A percentile compares a stretch with the other conserved stretches of the same genome.
Evolutionary conservation across 2,113 vertebrate genomes (phyloP).

Genomic region (Zapus hudsonius): DNA sequence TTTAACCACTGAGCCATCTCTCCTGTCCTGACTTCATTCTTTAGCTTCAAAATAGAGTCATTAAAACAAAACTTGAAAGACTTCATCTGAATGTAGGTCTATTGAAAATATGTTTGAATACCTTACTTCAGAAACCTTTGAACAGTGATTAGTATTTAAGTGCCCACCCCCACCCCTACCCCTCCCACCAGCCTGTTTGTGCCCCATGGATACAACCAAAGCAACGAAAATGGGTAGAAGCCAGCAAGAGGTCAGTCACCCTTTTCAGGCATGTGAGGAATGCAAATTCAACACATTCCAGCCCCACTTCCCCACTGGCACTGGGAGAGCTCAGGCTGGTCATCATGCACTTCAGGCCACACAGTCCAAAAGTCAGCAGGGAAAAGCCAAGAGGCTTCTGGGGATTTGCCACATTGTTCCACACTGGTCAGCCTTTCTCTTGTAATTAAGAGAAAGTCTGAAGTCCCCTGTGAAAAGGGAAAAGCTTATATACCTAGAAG

Average conservation of each 20-base stretch:
- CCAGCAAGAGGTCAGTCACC: not conserved
- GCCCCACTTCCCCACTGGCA: not conserved
- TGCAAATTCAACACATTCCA: conserved; percentile 59
- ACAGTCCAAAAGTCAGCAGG: not conserved
- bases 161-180: no score
- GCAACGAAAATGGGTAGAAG: conserved; percentile 23
- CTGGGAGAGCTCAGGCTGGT: not conserved
- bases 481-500: not conserved
- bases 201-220: not conserved
- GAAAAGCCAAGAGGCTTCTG: not conserved
- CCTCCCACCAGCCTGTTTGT: not conserved
- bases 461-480: not conserved
- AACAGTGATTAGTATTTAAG: not conserved
- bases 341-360: not conserved
- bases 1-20: no score
- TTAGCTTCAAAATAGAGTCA: not conserved
- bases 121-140: not conserved
- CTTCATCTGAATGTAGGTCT: not conserved
- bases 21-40: not conserved
- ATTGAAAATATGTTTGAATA: not conserved
- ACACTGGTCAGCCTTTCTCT: not conserved
- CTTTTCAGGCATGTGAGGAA: conserved; percentile 48
- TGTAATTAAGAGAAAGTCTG: not conserved
- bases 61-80: not conserved
- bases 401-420: not conserved